Evolutionary conservation across 2,113 vertebrate species (phyloP), one percentile per base, ranked within the genome.

Genomic region (Equus quagga): DNA sequence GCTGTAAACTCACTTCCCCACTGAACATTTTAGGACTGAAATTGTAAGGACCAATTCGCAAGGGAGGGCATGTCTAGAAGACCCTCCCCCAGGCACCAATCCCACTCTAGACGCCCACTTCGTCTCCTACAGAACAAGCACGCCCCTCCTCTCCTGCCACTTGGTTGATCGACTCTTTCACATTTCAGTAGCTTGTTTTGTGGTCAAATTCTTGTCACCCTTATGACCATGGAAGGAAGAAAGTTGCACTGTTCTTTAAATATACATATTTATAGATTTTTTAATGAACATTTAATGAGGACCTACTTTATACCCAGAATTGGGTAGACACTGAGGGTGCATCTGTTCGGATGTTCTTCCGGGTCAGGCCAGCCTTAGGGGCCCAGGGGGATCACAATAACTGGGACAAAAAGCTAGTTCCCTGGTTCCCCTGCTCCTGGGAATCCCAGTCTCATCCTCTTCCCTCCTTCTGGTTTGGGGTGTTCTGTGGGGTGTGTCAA

Each of bases 201-300:
- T 93, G 44, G 78, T 79, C 62, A 69, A 67, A 82, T 85, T 56
- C 75, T 81, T 58, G 76, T 79, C 73, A 60, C 3, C 0, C n/a
- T 76, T 81, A 65, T 33, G 31, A 58, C 31, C 23, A 67, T 28
- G 49, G 54, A 76, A 88, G 79, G 26, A 79, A 89, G 60, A 85
- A 82, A 96, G 60, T 69, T 31, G 33, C 91, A 56, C 54, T 69
- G 44, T 97, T 93, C 49, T 95, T 95, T 75, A 94, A 94, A 84
- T 49, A 44, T 36, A 70, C 46, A 26, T 70, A 21, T 60, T 90
- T 62, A 19, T 44, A 31, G 36, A 44, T 70, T 70, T 72, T 90
- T 36, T 51, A 46, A 82, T 14, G 36, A 87, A 44, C 21, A 56
- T 70, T 75, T 83, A 94, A 60, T 19, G 80, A 58, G 46, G 28